Evolutionary conservation across 2,888 invertebrate species (phyloP).

Genomic region (Aquatica leii): DNA sequence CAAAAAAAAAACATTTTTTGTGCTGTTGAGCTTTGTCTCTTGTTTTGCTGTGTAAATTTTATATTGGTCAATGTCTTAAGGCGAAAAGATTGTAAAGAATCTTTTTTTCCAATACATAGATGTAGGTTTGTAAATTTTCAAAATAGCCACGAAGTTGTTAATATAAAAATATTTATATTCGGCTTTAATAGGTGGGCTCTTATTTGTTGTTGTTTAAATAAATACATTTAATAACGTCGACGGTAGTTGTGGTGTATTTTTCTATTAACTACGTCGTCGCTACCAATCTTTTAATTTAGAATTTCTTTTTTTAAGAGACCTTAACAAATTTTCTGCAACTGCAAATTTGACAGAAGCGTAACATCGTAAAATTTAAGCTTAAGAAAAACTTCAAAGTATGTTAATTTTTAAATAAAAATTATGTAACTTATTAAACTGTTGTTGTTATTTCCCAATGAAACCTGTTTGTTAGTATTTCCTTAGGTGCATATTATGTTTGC

Average conservation of each 20-base stretch:
- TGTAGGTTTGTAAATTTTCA: slow-evolving; percentile 30
- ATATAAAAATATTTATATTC: slow-evolving; percentile 17
- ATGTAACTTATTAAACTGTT: slow-evolving; percentile 35
- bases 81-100: slow-evolving; percentile 17
- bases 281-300: slow-evolving; percentile 19
- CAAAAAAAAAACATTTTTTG: slow-evolving; percentile 2
- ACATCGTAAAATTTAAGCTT: slow-evolving; percentile 38
- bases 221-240: background rate
- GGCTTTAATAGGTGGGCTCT: slow-evolving; percentile 1
- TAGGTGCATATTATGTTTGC: too few relatives aligned
- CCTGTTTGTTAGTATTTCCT: too few relatives aligned
- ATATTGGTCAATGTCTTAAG: slow-evolving; percentile 23
- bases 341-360: slow-evolving; percentile 26
- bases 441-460: too few relatives aligned
- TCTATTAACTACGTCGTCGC: slow-evolving; percentile 19
- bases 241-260: slow-evolving; percentile 19
- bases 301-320: slow-evolving; percentile 7
- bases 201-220: slow-evolving; percentile 1
- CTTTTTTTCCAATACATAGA: slow-evolving; percentile 19
- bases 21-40: slow-evolving; percentile 15
- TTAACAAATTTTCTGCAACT: background rate
- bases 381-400: slow-evolving; percentile 38
- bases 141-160: slow-evolving; percentile 28
- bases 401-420: slow-evolving; percentile 45
- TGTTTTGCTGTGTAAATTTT: slow-evolving; percentile 20